phyloP scores from a whole-genome alignment of 2,113 vertebrate species.

The Cyrtonyx montezumae region DNA sequence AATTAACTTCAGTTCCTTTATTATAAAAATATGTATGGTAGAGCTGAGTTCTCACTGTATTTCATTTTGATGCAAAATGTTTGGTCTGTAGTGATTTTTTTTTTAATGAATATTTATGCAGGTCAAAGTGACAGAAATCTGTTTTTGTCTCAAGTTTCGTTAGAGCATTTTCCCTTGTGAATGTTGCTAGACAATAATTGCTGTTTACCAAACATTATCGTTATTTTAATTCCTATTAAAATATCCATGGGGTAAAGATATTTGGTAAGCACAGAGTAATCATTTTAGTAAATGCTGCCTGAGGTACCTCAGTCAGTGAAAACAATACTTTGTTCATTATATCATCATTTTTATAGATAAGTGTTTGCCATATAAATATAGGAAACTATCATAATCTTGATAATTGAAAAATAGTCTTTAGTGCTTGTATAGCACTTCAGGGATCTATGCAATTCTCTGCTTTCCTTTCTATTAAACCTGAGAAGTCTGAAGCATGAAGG shows the following conservation, averaged over 20 bases:
- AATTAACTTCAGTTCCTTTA: background rate
- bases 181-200: background rate
- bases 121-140: background rate
- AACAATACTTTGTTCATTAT: background rate
- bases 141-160: background rate
- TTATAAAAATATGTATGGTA: background rate
- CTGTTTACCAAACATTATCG: background rate
- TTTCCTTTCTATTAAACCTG: background rate
- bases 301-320: background rate
- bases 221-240: background rate
- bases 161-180: background rate
- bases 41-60: background rate
- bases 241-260: background rate
- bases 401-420: background rate
- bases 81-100: background rate
- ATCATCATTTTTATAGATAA: background rate
- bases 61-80: background rate
- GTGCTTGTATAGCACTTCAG: background rate
- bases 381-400: background rate
- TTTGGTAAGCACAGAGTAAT: background rate
- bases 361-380: background rate
- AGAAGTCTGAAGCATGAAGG: background rate
- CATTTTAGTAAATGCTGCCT: background rate
- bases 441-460: background rate
- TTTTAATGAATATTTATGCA: background rate